Evolutionary conservation across 2,888 invertebrate genomes (phyloP), one percentile per base, ranked within the genome.

Genomic region (Metellina segmentata): DNA sequence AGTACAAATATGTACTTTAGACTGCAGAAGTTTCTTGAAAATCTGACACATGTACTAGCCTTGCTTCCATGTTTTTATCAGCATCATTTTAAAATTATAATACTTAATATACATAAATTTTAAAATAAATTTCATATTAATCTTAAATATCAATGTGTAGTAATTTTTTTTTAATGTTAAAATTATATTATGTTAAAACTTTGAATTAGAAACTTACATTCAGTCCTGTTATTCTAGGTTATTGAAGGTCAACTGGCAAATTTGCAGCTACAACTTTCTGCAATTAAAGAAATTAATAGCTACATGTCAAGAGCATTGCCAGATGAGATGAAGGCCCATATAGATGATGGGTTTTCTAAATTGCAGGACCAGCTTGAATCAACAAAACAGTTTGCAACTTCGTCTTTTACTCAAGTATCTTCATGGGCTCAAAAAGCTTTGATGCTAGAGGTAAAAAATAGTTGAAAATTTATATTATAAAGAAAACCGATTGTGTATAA

Each of bases 211-310:
- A 34, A 34, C 4, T 34, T 34, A 34, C 34, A 34, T 34, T 34
- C 34, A 34, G 34, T 34, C 34, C 34, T 34, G 34, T 52, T 70
- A 70, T 75, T 75, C 0, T 70, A 91, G 91, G 5, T n/a, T 5
- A 87, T 91, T 49, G 78, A 91, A 19, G 16, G 71, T 49, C 87
- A 91, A 51, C 49, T 91, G 8, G 11, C 7, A 1, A 34, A 19
- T n/a, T 70, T 91, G 6, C 78, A 91, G 6, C 61, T 82, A 16
- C 48, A 83, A 48, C 16, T 91, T 20, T 6, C 52, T 8, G 51
- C 48, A 2, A 34, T 91, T 13, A 71, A 74, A 48, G 77, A 86
- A n/a, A 16, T 85, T 9, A 78, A 77, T 13, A 13, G 52, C 34
- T 53, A 48, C n/a, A 19, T 83, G 9, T 78, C 78, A 7, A 16